Percentiles rank a stretch among this genome's conserved stretches.
Evolutionary conservation across 2,888 invertebrate species (phyloP).

Genomic region (Spodoptera exigua): DNA sequence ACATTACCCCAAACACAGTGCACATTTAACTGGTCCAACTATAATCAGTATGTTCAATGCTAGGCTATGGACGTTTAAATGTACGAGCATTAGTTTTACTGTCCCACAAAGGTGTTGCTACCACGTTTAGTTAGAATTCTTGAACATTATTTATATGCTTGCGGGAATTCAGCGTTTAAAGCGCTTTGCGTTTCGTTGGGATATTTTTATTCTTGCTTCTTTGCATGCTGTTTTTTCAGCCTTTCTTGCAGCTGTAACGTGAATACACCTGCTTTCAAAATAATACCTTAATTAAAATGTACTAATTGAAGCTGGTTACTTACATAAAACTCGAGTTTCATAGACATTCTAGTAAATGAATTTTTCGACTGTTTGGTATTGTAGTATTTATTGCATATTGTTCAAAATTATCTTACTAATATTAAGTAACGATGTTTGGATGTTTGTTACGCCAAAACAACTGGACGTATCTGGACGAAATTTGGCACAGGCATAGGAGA

Average conservation of each 20-base stretch:
- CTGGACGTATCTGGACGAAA: no score
- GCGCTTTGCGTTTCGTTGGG: not conserved
- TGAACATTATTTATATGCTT: conserved; percentile 44
- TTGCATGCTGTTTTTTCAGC: not conserved
- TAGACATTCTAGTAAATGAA: no score
- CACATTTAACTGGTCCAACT: conserved; percentile 39
- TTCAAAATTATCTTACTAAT: no score
- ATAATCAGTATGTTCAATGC: conserved; percentile 49
- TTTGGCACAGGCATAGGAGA: no score
- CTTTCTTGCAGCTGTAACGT: not conserved
- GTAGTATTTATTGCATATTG: no score
- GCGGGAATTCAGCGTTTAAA: conserved; percentile 21
- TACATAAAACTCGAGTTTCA: no score
- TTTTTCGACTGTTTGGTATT: no score
- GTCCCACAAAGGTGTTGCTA: conserved; percentile 47
- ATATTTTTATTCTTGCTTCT: not conserved
- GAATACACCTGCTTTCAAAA: no score
- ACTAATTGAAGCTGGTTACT: no score
- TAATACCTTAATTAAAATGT: no score
- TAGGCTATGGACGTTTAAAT: conserved; percentile 42
- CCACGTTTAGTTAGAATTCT: conserved; percentile 31
- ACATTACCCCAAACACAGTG: conserved; percentile 38
- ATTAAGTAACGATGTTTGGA: no score
- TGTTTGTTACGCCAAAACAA: no score
- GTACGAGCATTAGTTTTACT: conserved; percentile 51